phyloP scores from a whole-genome alignment of 2,888 invertebrate species.

The Meta bourneti region DNA sequence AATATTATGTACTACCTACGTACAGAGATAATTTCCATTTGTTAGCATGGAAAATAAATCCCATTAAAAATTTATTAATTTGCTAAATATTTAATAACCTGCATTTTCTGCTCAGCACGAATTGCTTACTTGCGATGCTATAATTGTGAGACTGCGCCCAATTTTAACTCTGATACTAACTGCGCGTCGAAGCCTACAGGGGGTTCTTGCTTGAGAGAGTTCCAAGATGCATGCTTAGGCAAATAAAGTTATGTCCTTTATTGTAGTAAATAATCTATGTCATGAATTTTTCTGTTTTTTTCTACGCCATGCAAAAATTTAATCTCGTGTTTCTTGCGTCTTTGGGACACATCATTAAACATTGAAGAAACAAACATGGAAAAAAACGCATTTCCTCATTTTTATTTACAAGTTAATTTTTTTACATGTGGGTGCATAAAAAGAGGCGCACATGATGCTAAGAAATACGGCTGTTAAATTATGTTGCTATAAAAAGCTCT shows the following conservation, averaged over 20 bases:
- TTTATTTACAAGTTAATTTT: constrained; percentile 51
- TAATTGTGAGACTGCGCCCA: background rate
- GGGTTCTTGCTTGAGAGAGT: background rate
- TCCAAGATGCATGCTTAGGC: background rate
- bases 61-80: too few relatives aligned
- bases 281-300: constrained; percentile 4
- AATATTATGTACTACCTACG: too few relatives aligned
- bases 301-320: constrained; percentile 33
- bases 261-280: constrained; percentile 52
- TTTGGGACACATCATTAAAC: constrained; percentile 59
- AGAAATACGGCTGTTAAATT: constrained; percentile 50
- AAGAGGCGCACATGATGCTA: background rate
- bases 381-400: constrained; percentile 3
- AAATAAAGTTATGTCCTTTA: constrained; percentile 4
- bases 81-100: too few relatives aligned
- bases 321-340: constrained; percentile 48
- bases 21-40: too few relatives aligned
- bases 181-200: background rate
- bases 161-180: background rate
- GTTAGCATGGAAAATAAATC: too few relatives aligned
- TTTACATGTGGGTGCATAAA: constrained; percentile 3
- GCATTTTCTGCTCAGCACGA: too few relatives aligned
- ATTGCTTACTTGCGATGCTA: too few relatives aligned
- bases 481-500: constrained; percentile 66
- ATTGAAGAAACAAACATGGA: constrained; percentile 9